These are phyloP conservation scores for Neosilurus hyrtlii DNA, from an alignment of 2,797 vertebrate genomes.

Conservation along the genomic window DNA sequence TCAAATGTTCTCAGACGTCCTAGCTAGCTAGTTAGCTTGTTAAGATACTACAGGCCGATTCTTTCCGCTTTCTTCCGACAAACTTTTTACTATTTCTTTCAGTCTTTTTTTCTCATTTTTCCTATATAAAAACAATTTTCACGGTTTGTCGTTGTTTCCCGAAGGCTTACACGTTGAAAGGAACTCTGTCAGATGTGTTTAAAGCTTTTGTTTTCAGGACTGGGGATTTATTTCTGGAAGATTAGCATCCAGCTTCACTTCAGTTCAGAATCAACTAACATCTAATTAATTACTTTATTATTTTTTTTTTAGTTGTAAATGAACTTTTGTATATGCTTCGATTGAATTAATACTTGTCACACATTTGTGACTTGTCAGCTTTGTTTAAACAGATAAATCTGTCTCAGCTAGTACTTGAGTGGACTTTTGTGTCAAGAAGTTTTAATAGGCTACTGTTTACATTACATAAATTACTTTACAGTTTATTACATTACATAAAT, in stretches of 20 bases:
- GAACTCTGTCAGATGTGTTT: not conserved
- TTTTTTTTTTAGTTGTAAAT: not conserved
- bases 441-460: too few relatives aligned
- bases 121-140: too few relatives aligned
- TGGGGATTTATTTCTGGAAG: not conserved
- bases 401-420: not conserved
- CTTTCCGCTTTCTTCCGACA: not conserved
- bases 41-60: not conserved
- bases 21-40: conserved; percentile 12
- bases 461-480: too few relatives aligned
- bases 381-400: not conserved
- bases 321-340: not conserved
- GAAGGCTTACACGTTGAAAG: not conserved
- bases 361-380: too few relatives aligned
- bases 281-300: too few relatives aligned
- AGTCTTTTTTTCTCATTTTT: not conserved
- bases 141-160: not conserved
- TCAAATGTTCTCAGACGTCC: not conserved
- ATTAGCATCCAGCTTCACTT: not conserved
- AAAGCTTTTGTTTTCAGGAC: not conserved
- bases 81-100: not conserved
- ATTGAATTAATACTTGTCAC: not conserved
- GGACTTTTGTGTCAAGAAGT: not conserved
- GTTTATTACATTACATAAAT: too few relatives aligned
- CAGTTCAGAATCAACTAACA: not conserved